Percentiles rank a stretch among this genome's conserved stretches.
Conservation (phyloP, 2,888 invertebrate species). For the Tetranychus truncatus region DNA sequence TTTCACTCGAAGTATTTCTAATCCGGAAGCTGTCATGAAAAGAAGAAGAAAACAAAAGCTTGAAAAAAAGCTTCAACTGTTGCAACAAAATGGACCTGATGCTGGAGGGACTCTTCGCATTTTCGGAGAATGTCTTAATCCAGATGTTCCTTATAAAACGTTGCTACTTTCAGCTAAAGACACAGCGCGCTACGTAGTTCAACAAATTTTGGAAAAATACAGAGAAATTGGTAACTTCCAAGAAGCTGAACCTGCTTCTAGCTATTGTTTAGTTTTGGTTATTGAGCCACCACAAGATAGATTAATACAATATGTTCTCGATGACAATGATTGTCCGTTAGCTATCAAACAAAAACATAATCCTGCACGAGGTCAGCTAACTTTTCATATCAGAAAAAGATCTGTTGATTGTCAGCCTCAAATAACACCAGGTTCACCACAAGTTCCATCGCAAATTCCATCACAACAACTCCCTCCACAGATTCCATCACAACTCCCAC, state of each 20-base stretch:
- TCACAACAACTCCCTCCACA: background rate
- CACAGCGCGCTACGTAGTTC: slow-evolving; percentile 72
- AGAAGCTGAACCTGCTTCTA: slow-evolving; percentile 62
- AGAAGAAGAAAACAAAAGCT: slow-evolving; percentile 85
- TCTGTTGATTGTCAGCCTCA: slow-evolving; percentile 76
- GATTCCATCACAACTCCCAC: background rate
- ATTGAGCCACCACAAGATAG: slow-evolving; percentile 22
- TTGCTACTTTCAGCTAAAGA: slow-evolving; percentile 79
- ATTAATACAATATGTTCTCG: slow-evolving; percentile 60
- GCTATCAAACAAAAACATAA: slow-evolving; percentile 42
- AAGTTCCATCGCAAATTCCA: background rate
- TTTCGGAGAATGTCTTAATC: slow-evolving; percentile 85
- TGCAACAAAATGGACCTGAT: slow-evolving; percentile 67
- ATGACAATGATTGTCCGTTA: slow-evolving; percentile 91
- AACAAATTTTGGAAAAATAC: slow-evolving; percentile 93
- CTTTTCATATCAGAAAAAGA: slow-evolving; percentile 85
- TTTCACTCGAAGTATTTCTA: slow-evolving; percentile 95
- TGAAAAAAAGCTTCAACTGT: slow-evolving; percentile 85
- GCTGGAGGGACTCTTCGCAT: slow-evolving; percentile 48
- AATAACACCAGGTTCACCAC: background rate
- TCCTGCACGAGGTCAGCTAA: slow-evolving; percentile 65
- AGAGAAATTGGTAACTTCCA: background rate
- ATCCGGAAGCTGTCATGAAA: slow-evolving; percentile 98
- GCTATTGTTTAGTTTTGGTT: slow-evolving; percentile 90
- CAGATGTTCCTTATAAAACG: slow-evolving; percentile 96